Base-by-base conservation (phyloP, 2,888 invertebrate genomes). In the Epirrhoe tristata region DNA sequence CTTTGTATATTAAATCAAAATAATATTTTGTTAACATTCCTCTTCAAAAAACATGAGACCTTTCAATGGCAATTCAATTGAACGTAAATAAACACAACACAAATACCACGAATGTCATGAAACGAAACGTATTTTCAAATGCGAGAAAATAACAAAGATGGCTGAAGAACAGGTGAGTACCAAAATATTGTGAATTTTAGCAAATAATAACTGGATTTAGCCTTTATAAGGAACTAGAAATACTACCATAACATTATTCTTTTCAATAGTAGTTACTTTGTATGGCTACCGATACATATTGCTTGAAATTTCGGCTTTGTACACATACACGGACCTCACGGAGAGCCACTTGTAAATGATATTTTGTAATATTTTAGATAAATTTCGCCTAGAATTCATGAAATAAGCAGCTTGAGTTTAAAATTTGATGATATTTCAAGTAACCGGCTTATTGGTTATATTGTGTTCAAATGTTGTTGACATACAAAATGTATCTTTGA, bases 91-190 rank as follows among this genome's bases (percentile, higher is more conserved):
- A 24, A 10, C 34, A 5, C 50, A 69, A 66, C 59, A 31, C 63
- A 2, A 48, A 48, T n/a, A n/a, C n/a, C n/a, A n/a, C 58, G 65
- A 69, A 67, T 70, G 70, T 55, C 50, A 63, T 75, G 63, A 66
- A 84, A 83, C 84, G 79, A 81, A 89, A 89, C 88, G 88, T 85
- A 80, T 87, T 82, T 86, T 82, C 90, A 89, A 91, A 91, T 93
- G 91, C 88, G 80, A 86, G 90, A 91, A 89, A 92, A 92, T 91
- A 93, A 93, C 92, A 93, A 96, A 95, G 95, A 96, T 96, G 96
- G 96, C 96, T 95, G 96, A 96, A 92, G 96, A 96, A 95, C 96
- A 96, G 96, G 96, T 96, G 94, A 95, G 95, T 91, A 93, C 80
- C 91, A 92, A 89, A 93, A 93, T 91, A 89, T 85, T 88, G 82